Percentiles rank a stretch among this genome's conserved stretches.
These are phyloP conservation scores for Tholera decimalis DNA, from an alignment of 2,888 invertebrate species.

Conservation along the genomic window DNA sequence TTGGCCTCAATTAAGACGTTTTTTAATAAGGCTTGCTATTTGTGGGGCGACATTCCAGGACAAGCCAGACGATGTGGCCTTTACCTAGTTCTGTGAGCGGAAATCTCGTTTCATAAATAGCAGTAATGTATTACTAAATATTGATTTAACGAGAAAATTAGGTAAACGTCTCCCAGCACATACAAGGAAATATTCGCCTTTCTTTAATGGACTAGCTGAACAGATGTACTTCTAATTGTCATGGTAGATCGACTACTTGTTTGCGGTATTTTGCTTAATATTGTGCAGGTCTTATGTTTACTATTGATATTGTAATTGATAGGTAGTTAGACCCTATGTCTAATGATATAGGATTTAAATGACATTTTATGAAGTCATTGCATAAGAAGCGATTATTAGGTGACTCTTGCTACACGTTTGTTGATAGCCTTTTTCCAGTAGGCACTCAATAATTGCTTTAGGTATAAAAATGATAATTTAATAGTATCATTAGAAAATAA, in stretches of 20 bases:
- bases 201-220: too few species aligned
- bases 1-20: conserved; percentile 53
- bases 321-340: too few species aligned
- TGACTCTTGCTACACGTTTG: neutral
- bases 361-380: neutral
- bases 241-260: too few species aligned
- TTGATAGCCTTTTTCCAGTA: neutral
- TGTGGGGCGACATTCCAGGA: conserved; percentile 51
- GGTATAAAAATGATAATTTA: too few species aligned
- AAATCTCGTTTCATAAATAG: conserved; percentile 45
- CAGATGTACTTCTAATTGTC: too few species aligned
- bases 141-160: conserved; percentile 2
- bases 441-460: too few species aligned
- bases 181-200: neutral
- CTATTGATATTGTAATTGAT: neutral
- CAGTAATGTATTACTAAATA: conserved; percentile 27
- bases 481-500: too few species aligned
- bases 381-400: too few species aligned
- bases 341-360: neutral
- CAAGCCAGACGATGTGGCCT: conserved; percentile 50
- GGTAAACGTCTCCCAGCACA: neutral
- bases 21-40: conserved; percentile 57
- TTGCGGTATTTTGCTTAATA: too few species aligned
- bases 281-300: too few species aligned
- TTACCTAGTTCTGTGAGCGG: conserved; percentile 54